phyloP scores from a whole-genome alignment of 1,140 invertebrate genomes.

The Oncopodura yosiiana region DNA sequence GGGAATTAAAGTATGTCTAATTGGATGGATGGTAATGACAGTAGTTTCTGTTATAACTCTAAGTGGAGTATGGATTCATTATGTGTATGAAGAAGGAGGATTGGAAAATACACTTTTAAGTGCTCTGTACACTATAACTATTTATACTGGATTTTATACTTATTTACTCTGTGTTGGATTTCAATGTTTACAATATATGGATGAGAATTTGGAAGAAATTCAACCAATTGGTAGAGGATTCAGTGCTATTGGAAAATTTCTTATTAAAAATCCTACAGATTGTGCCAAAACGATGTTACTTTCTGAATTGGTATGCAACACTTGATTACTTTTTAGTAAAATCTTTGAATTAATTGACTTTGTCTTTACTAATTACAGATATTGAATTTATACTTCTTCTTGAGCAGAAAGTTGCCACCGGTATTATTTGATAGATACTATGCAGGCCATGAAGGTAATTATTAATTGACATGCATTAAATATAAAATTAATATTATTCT shows the following conservation, averaged over 20 bases:
- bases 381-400: slow-evolving; percentile 20
- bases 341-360: not conserved
- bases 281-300: slow-evolving; percentile 5
- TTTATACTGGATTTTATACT: slow-evolving; percentile 18
- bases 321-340: not conserved
- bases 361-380: slow-evolving; percentile 8
- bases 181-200: slow-evolving; percentile 16
- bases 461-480: too few species aligned
- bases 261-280: slow-evolving; percentile 7
- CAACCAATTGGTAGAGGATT: slow-evolving; percentile 23
- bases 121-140: slow-evolving; percentile 17
- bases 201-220: slow-evolving; percentile 18
- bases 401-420: slow-evolving; percentile 19
- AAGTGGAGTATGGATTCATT: slow-evolving; percentile 14
- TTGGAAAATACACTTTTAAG: not conserved
- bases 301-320: slow-evolving; percentile 14
- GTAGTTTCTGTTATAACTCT: slow-evolving; percentile 7
- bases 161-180: slow-evolving; percentile 11
- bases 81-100: not conserved
- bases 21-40: slow-evolving; percentile 21
- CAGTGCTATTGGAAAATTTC: slow-evolving; percentile 11
- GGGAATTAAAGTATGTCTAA: slow-evolving; percentile 6
- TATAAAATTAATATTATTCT: not conserved
- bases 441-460: slow-evolving; percentile 20
- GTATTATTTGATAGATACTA: slow-evolving; percentile 21